A percentile compares a stretch with the other conserved stretches of the same genome.
Conservation (phyloP, 2,888 invertebrate genomes). For the Noctua fimbriata region DNA sequence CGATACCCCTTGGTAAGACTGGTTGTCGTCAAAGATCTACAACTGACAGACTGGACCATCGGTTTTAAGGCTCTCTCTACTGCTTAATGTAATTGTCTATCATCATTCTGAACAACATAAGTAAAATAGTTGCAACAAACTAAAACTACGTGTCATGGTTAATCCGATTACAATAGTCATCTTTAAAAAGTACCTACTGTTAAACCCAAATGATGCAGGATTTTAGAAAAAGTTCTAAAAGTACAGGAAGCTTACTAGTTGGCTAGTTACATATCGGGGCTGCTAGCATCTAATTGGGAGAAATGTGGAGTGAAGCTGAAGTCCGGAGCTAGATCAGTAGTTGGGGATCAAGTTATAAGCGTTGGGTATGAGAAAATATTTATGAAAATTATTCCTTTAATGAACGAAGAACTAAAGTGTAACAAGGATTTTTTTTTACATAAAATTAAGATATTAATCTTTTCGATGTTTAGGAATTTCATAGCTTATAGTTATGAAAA, state of each 20-base stretch:
- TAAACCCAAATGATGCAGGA: background rate
- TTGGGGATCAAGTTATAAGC: conserved; percentile 27
- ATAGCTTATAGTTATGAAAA: no score
- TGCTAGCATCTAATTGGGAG: conserved; percentile 51
- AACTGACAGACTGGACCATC: background rate
- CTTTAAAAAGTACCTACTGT: background rate
- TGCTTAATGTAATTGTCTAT: no score
- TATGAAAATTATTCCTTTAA: background rate
- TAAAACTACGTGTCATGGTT: background rate
- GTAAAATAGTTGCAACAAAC: background rate
- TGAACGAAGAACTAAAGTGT: background rate
- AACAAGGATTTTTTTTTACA: background rate
- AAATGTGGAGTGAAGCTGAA: conserved; percentile 40
- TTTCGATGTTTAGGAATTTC: background rate
- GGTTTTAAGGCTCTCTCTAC: background rate
- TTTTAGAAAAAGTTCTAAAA: conserved; percentile 20
- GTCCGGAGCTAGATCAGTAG: conserved; percentile 17
- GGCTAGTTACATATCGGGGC: conserved; percentile 11
- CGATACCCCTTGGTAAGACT: background rate
- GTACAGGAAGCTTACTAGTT: background rate
- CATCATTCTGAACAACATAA: background rate
- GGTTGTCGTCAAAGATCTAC: background rate
- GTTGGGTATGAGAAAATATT: background rate
- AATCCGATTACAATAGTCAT: background rate
- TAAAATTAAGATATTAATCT: background rate